phyloP scores from a whole-genome alignment of 2,888 invertebrate genomes.

The Philaethria dido region DNA sequence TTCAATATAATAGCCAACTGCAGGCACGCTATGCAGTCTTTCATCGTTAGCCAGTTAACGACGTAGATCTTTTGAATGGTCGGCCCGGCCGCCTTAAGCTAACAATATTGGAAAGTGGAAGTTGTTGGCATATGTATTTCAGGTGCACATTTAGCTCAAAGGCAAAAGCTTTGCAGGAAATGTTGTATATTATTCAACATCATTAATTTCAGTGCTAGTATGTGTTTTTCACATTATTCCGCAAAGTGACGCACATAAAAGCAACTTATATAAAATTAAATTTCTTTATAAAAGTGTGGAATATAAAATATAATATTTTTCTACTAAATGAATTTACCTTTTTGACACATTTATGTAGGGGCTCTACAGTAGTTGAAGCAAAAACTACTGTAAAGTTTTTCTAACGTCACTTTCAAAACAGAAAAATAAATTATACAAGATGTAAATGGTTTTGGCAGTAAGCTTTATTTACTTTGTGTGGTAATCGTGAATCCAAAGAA shows the following conservation, averaged over 20 bases:
- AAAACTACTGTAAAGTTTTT: too few relatives aligned
- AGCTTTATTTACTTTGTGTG: background rate
- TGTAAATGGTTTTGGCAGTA: too few relatives aligned
- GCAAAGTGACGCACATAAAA: slow-evolving; percentile 8
- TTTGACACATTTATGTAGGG: too few relatives aligned
- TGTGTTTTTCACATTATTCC: background rate
- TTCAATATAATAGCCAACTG: slow-evolving; percentile 40
- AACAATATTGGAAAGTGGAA: slow-evolving; percentile 42
- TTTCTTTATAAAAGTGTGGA: background rate
- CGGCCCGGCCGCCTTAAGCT: slow-evolving; percentile 34
- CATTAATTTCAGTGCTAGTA: slow-evolving; percentile 23
- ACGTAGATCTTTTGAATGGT: slow-evolving; percentile 41
- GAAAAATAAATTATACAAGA: too few relatives aligned
- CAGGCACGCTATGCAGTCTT: slow-evolving; percentile 40
- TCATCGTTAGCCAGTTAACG: slow-evolving; percentile 41
- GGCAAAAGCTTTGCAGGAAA: slow-evolving; percentile 33
- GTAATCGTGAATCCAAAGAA: background rate
- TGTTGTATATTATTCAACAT: slow-evolving; percentile 27
- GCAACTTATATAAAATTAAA: slow-evolving; percentile 1
- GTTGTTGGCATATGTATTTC: slow-evolving; percentile 39
- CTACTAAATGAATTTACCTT: background rate
- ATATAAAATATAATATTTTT: background rate
- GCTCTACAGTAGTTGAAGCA: too few relatives aligned
- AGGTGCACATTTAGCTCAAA: slow-evolving; percentile 36
- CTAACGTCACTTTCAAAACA: too few relatives aligned